Conservation (phyloP, 2,888 invertebrate genomes). For the Hypolimnas misippus region DNA sequence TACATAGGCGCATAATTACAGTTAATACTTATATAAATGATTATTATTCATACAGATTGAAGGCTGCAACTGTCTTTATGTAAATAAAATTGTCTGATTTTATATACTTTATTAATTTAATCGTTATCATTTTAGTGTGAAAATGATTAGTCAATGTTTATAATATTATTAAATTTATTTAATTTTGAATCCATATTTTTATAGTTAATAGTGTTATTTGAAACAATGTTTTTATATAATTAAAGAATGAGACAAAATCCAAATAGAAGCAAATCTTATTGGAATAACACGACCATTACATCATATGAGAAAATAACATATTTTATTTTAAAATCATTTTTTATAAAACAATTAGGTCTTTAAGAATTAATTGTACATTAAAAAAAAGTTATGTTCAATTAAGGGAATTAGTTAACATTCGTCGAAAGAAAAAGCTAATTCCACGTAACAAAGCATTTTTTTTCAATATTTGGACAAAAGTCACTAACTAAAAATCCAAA, state of each 20-base stretch:
- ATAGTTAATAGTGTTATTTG: background rate
- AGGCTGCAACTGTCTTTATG: constrained; percentile 26
- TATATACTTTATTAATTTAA: background rate
- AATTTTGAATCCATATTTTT: too few species aligned
- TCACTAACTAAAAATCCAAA: background rate
- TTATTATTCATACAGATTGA: constrained; percentile 15
- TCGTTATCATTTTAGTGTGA: background rate
- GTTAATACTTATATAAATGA: background rate
- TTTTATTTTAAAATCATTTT: too few species aligned
- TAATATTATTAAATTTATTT: background rate
- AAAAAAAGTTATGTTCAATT: too few species aligned
- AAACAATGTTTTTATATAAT: background rate
- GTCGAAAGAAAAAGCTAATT: too few species aligned
- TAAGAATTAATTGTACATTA: too few species aligned
- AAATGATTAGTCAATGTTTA: background rate
- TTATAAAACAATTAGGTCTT: background rate
- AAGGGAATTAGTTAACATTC: too few species aligned
- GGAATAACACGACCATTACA: background rate
- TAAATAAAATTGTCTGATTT: constrained; percentile 10
- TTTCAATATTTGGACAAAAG: too few species aligned
- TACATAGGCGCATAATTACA: too few species aligned
- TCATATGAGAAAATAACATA: background rate
- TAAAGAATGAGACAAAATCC: background rate
- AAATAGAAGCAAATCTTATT: background rate
- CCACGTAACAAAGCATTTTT: too few species aligned